Conservation (phyloP, 2,113 vertebrate genomes). For the Cyprichromis sp. region DNA sequence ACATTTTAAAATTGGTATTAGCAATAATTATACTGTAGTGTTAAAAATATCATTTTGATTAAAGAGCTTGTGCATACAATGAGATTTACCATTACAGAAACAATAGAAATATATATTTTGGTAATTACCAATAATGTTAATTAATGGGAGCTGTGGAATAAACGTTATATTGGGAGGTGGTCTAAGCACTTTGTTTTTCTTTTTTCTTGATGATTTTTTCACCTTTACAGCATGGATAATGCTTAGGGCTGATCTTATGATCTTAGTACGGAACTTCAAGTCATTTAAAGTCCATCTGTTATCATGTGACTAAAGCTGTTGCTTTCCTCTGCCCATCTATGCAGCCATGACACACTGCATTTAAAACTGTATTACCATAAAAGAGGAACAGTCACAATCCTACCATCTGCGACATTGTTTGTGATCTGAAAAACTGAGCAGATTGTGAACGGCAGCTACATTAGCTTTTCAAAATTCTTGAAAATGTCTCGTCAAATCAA, state of each 20-base stretch:
- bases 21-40: neutral
- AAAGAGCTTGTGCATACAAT: neutral
- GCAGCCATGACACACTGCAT: neutral
- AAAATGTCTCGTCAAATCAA: neutral
- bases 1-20: neutral
- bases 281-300: neutral
- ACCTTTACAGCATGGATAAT: neutral
- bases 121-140: neutral
- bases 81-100: neutral
- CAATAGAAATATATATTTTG: neutral
- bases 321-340: neutral
- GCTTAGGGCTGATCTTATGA: neutral
- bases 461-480: neutral
- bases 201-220: neutral
- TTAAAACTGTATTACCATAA: constrained; percentile 10
- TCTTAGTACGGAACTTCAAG: neutral
- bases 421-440: neutral
- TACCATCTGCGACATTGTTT: constrained; percentile 7
- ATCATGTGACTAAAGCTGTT: neutral
- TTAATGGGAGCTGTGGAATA: neutral
- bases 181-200: neutral
- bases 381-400: neutral
- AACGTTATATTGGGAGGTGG: neutral
- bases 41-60: neutral
- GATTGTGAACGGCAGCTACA: neutral